Evolutionary conservation across 2,113 vertebrate species (phyloP).

Genomic region (Vanacampus margaritifer): DNA sequence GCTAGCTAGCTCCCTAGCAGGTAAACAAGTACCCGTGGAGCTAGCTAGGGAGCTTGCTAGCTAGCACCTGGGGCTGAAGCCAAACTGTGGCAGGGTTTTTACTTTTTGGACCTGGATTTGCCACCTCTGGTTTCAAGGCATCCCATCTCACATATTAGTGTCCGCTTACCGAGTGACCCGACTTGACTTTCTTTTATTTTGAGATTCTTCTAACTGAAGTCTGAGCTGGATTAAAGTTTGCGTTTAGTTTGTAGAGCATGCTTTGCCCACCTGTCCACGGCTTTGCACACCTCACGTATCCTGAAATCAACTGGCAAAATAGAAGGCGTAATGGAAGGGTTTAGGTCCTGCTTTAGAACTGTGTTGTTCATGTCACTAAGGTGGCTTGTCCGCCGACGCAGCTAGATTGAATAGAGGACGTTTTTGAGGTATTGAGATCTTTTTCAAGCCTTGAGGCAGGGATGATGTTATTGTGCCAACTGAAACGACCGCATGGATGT

Average conservation of each 20-base stretch:
- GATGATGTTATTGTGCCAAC: constrained; percentile 52
- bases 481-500: constrained; percentile 54
- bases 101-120: too few species aligned
- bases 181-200: constrained; percentile 39
- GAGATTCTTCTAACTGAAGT: constrained; percentile 22
- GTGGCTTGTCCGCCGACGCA: constrained; percentile 45
- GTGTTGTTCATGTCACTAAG: constrained; percentile 29
- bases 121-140: constrained; percentile 41
- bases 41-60: too few species aligned
- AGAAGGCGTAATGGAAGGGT: constrained; percentile 50
- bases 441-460: constrained; percentile 19
- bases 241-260: constrained; percentile 65
- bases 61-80: too few species aligned
- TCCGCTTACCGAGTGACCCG: constrained; percentile 33
- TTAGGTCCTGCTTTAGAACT: constrained; percentile 34
- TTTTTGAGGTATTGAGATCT: background rate
- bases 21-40: too few species aligned
- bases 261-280: constrained; percentile 47
- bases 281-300: constrained; percentile 50
- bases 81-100: too few species aligned
- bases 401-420: constrained; percentile 18
- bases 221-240: constrained; percentile 52
- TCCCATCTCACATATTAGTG: constrained; percentile 47
- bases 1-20: too few species aligned
- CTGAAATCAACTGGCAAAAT: constrained; percentile 59